Evolutionary conservation across 1,140 invertebrate species (phyloP).

Genomic region (Lasaia peninsularis): DNA sequence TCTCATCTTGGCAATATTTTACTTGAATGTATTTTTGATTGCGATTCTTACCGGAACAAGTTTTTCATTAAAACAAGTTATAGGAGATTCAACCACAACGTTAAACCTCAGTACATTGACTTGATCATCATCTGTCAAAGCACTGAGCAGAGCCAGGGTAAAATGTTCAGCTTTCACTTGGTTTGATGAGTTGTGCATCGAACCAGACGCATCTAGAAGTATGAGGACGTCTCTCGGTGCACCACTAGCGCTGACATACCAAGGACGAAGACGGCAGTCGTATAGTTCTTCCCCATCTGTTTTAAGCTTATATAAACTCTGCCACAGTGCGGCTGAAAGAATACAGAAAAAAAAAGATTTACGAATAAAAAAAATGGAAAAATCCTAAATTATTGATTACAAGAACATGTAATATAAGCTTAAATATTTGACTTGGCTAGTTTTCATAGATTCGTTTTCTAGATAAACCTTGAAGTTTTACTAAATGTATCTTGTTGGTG

Average conservation of each 20-base stretch:
- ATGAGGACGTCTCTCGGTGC: constrained; percentile 95
- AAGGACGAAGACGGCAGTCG: constrained; percentile 88
- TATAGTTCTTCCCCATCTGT: constrained; percentile 76
- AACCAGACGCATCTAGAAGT: constrained; percentile 92
- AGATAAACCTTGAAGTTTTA: too few species aligned
- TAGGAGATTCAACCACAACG: constrained; percentile 44
- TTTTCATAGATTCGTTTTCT: too few species aligned
- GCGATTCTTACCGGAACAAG: constrained; percentile 69
- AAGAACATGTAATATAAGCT: too few species aligned
- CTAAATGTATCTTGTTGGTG: too few species aligned
- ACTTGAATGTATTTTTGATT: too few species aligned
- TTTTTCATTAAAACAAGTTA: constrained; percentile 58
- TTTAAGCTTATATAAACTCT: constrained; percentile 49
- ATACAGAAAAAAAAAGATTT: not conserved
- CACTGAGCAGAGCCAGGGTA: constrained; percentile 91
- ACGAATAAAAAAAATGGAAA: too few species aligned
- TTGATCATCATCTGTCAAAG: constrained; percentile 95
- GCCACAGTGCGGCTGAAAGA: constrained; percentile 54
- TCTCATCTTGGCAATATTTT: too few species aligned
- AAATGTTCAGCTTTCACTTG: constrained; percentile 91
- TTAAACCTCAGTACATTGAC: constrained; percentile 90
- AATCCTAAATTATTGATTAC: too few species aligned
- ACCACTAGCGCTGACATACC: constrained; percentile 95
- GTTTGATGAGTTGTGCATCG: constrained; percentile 88
- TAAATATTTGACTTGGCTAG: too few species aligned